Base-by-base conservation (phyloP, 2,113 vertebrate species). In the Sitta europaea region DNA sequence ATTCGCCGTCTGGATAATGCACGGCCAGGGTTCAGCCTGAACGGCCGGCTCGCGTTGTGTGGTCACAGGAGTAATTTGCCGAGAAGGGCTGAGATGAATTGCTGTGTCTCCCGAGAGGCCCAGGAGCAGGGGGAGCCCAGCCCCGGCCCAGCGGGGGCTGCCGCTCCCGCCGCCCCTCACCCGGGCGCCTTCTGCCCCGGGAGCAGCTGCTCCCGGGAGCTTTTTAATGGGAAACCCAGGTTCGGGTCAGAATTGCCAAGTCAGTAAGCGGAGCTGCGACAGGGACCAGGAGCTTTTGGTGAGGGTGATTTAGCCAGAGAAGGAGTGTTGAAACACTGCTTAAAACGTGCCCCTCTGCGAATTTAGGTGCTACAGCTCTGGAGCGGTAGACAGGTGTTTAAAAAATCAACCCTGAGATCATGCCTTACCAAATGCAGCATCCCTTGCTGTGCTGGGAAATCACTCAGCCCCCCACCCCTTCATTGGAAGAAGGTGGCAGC, bases 131-230 rank as follows among this genome's bases (percentile, higher is more conserved):
- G 80, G 38, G 17, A 94, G 31, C 50, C 14, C 31, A 20, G 38
- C 38, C 35, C 40, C 36, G 29, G 72, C 53, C 13, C 47, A 2
- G 79, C 16, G 0, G 5, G 2, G 25, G 76, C 38, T 0, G 11
- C 1, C 2, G 35, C 15, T 62, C 67, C 54, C 27, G 54, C 33
- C 2, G 4, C 35, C 59, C 14, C 33, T 81, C 1, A 0, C 5
- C 1, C 1, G 1, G 14, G 31, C 3, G 20, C 14, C 7, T 1
- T n/a, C 42, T 48, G n/a, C 50, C 31, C n/a, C 4, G 1, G 3
- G 38, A 12, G 54, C 2, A 14, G 35, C 74, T 28, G 58, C n/a
- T 47, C 45, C 57, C 33, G 2, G 58, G 36, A 36, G 74, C 16
- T 1, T 61, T 87, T 38, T 22, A 71, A 33, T 10, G 28, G 53